Percentiles rank a stretch among this genome's conserved stretches.
phyloP scores from a whole-genome alignment of 2,888 invertebrate genomes.

The Nymphalis urticae region DNA sequence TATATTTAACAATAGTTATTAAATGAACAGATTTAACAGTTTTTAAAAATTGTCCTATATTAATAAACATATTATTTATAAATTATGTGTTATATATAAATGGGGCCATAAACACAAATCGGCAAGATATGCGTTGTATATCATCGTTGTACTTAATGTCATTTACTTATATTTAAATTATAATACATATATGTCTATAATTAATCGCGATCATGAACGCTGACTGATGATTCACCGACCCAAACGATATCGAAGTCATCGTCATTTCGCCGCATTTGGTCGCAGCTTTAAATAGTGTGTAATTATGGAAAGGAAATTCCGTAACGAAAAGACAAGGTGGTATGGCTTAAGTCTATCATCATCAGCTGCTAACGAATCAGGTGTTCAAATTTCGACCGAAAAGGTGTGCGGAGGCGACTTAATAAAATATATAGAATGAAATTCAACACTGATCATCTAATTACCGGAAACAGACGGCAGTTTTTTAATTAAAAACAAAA shows the following conservation, averaged over 20 bases:
- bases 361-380: slow-evolving; percentile 68
- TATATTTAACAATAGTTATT: neutral
- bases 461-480: slow-evolving; percentile 37
- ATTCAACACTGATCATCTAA: slow-evolving; percentile 46
- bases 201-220: slow-evolving; percentile 13
- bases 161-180: neutral
- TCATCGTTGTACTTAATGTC: neutral
- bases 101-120: neutral
- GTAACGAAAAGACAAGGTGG: slow-evolving; percentile 72
- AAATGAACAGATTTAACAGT: no score
- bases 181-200: slow-evolving; percentile 7
- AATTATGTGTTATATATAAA: neutral
- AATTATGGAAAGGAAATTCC: slow-evolving; percentile 70
- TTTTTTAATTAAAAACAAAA: slow-evolving; percentile 61
- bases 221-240: slow-evolving; percentile 27
- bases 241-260: slow-evolving; percentile 17
- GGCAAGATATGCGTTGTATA: neutral
- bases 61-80: neutral
- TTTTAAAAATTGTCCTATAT: no score
- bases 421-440: slow-evolving; percentile 53
- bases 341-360: slow-evolving; percentile 47
- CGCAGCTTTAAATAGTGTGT: slow-evolving; percentile 48
- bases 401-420: slow-evolving; percentile 62
- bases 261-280: slow-evolving; percentile 28
- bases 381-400: slow-evolving; percentile 68